Base-by-base conservation (phyloP, 1,140 invertebrate species). In the Drosophila littoralis region DNA sequence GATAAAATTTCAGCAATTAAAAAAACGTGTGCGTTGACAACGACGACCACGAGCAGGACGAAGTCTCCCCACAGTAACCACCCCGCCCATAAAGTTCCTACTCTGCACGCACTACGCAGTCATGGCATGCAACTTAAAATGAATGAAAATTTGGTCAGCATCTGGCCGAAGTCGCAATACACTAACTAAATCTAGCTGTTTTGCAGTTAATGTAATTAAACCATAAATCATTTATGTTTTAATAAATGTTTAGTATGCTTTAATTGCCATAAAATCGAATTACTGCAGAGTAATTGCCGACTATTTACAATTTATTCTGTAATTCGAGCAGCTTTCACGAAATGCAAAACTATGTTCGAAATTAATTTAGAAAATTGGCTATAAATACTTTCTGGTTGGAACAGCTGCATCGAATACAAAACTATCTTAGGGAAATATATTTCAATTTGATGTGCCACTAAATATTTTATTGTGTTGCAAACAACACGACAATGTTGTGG, bases 1-100 rank as follows among this genome's bases (percentile, higher is more conserved):
- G 84, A 89, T 89, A 89, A 89, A 89, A 89, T 89, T 89, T 89
- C 77, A 89, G 85, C 84, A 89, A 89, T 89, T 89, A 89, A 89
- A 89, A 89, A 89, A 89, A 89, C 84, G 84, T 89, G 84, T 89
- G 81, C 84, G 84, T 89, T 89, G 84, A 90, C 80, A 88, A 89
- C 77, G 59, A 63, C 77, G 54, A 68, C 83, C 73, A 50, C 42
- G 52, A 75, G 51, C 43, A 67, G 72, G 43, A 52, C 52, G 33
- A 38, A 51, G 45, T 66, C 22, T 28, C 48, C 55, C 64, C 22
- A 12, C 51, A 43, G 52, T 10, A 60, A 57, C 28, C 38, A 7
- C 13, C 38, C 6, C 10, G 9, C 2, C 64, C 7, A 32, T 7
- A n/a, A 50, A 33, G 12, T 35, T 45, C 36, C 64, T n/a, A 17